Base-by-base conservation (phyloP, 2,888 invertebrate genomes). In the Chloromyia formosa region DNA sequence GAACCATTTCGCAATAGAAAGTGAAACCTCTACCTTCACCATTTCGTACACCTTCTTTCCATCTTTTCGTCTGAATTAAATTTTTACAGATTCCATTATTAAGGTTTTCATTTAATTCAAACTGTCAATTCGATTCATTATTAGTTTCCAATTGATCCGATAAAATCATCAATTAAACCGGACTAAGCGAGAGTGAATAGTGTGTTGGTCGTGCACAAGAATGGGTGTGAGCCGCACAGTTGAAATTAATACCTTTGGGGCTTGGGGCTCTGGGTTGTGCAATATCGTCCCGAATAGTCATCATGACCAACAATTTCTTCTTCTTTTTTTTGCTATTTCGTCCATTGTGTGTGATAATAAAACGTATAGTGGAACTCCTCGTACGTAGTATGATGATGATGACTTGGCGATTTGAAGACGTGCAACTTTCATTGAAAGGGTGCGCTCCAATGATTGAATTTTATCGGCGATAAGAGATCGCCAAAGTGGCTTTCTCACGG, bases 121-220 rank as follows among this genome's bases (percentile, higher is more conserved):
- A 45, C 71, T 71, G 71, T 58, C 71, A 71, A 71, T 71, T 35
- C 71, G 71, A 56, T 71, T 71, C 58, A 58, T 58, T 71, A 71
- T 71, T 71, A 71, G 71, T 56, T 71, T 4, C 14, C 71, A 56
- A 56, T 71, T 58, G 58, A 56, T 45, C 71, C 71, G 71, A 71
- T 71, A 71, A 56, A 35, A 71, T 71, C 71, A 71, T 71, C 71
- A 71, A 71, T 71, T 71, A 71, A 71, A 71, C n/a, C 14, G 56
- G 18, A 45, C 12, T 2, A 35, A 62, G 66, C 66, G 22, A 40
- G 71, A 58, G 71, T 20, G 27, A 71, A 35, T 35, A 4, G 2
- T 35, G 7, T 35, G 27, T 18, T 20, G 40, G 56, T 71, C 56
- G 71, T 56, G 71, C 71, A 22, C 27, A 35, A 35, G 40, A 20